A percentile compares a stretch with the other conserved stretches of the same genome.
Evolutionary conservation across 2,888 invertebrate species (phyloP).

Genomic region (Heliconius ethilla): DNA sequence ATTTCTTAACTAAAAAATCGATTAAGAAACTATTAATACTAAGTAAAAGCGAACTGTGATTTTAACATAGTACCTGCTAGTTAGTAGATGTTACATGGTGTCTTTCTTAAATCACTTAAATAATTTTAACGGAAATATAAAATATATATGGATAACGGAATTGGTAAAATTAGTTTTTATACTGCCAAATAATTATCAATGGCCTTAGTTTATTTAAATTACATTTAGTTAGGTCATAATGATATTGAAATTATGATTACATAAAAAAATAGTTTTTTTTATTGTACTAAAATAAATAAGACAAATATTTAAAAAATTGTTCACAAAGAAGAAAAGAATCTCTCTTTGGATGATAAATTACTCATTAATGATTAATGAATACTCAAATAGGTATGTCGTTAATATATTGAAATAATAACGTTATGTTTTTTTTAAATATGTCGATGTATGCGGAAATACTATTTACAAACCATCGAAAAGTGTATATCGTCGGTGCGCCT

Average conservation of each 20-base stretch:
- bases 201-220: background rate
- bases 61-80: slow-evolving; percentile 13
- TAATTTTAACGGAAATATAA: too few relatives aligned
- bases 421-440: too few relatives aligned
- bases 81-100: background rate
- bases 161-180: background rate
- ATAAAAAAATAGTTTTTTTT: background rate
- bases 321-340: background rate
- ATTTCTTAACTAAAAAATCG: background rate
- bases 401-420: background rate
- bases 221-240: too few relatives aligned
- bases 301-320: too few relatives aligned
- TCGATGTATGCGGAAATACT: background rate
- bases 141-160: too few relatives aligned
- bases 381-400: background rate
- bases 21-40: background rate
- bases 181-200: background rate
- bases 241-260: too few relatives aligned
- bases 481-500: too few relatives aligned
- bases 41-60: slow-evolving; percentile 15
- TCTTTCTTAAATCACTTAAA: background rate
- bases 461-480: background rate
- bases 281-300: background rate
- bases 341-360: background rate
- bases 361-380: background rate